Evolutionary conservation across 64 coral and sea anemone species (phyloP), one percentile per base, ranked within the genome.

Genomic region (Montipora foliosa): DNA sequence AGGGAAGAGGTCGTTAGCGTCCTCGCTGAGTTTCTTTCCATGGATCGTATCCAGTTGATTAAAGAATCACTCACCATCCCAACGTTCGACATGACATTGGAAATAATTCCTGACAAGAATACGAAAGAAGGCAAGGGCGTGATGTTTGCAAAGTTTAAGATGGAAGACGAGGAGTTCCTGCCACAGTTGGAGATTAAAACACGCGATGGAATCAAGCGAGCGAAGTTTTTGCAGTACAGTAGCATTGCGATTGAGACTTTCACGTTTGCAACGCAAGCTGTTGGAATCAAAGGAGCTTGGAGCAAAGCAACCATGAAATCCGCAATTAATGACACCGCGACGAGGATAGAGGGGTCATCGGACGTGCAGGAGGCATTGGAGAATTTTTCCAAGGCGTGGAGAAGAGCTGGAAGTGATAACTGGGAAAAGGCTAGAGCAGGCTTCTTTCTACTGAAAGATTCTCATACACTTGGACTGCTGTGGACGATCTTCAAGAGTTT

Each of bases 11-110:
- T 19, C 60, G 60, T 64, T 64, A 12, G 61, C 13, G n/a, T n/a
- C n/a, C n/a, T n/a, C n/a, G n/a, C n/a, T n/a, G n/a, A n/a, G n/a
- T n/a, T n/a, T n/a, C 61, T 64, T 64, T 15, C 61, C 0, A 12
- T 0, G 2, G 61, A 64, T 0, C 14, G 80, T 73, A 84, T 92
- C 6, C 53, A 75, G n/a, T 5, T 92, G 67, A 74, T 84, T 15
- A 12, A 17, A 44, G 51, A 59, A 20, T 71, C 77, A 19, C 44
- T 92, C 47, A 25, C 15, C 16, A 51, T 92, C 80, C 90, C 79
- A 8, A 92, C 90, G 69, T 92, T 92, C 67, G 62, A 49, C 73
- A 92, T 37, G 37, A 37, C 37, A n/a, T n/a, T n/a, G n/a, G n/a
- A n/a, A n/a, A n/a, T n/a, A n/a, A n/a, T n/a, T n/a, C 2, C 2